Evolutionary conservation across 2,797 vertebrate species (phyloP).

Genomic region (Dicrostonyx torquatus): DNA sequence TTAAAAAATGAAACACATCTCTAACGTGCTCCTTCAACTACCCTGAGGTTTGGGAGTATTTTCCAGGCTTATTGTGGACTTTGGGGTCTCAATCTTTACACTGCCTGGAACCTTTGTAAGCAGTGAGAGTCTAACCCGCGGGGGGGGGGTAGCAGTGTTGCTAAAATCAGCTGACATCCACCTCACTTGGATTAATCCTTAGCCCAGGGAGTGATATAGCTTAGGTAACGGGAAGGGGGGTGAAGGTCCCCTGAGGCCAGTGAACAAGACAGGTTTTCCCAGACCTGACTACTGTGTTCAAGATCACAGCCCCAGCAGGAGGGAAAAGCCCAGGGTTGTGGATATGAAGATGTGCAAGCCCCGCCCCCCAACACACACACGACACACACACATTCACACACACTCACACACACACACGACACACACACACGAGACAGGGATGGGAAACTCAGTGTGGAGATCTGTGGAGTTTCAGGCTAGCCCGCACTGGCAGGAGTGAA

Average conservation of each 20-base stretch:
- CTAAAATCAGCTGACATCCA: neutral
- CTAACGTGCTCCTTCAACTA: neutral
- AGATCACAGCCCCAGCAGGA: neutral
- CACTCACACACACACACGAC: too few relatives aligned
- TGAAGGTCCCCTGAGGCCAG: neutral
- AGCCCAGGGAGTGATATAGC: too few relatives aligned
- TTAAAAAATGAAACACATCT: neutral
- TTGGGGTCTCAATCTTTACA: neutral
- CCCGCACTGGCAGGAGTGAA: neutral
- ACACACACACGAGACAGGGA: neutral
- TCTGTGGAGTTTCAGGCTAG: neutral
- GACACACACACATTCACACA: too few relatives aligned
- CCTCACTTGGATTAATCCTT: neutral
- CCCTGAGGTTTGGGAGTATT: neutral
- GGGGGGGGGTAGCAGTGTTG: neutral
- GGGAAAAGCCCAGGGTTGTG: neutral
- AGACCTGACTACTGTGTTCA: neutral
- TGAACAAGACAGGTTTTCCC: neutral
- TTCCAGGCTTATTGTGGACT: too few relatives aligned
- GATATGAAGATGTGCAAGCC: neutral
- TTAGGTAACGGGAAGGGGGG: neutral
- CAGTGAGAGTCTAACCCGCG: neutral
- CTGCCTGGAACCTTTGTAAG: neutral
- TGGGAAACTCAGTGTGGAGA: neutral
- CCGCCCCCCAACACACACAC: too few relatives aligned